These are phyloP conservation scores for Fulica atra DNA, from an alignment of 2,113 vertebrate species.

Conservation along the genomic window DNA sequence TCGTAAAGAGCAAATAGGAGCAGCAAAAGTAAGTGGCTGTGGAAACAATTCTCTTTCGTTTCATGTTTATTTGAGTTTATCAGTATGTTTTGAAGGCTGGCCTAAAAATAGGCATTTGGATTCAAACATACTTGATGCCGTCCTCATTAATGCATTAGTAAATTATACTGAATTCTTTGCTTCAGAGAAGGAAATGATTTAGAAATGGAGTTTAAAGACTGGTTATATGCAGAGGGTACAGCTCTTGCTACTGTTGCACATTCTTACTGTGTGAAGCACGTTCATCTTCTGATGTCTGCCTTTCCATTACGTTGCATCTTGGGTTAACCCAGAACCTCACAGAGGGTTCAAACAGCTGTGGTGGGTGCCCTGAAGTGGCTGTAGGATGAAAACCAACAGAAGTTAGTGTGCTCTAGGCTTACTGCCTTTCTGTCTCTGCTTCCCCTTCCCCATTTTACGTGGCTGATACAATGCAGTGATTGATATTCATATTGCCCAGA, in stretches of 20 bases:
- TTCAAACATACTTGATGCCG: background rate
- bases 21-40: conserved; percentile 91
- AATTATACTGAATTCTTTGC: background rate
- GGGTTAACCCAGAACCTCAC: background rate
- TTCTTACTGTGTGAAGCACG: background rate
- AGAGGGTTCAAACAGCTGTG: background rate
- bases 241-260: background rate
- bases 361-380: background rate
- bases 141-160: background rate
- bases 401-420: background rate
- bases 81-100: background rate
- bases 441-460: background rate
- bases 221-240: background rate
- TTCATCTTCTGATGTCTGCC: background rate
- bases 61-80: conserved; percentile 34
- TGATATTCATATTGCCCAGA: background rate
- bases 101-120: background rate
- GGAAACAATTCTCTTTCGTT: background rate
- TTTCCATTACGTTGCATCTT: background rate
- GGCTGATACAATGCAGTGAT: background rate
- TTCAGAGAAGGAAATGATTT: background rate
- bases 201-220: background rate
- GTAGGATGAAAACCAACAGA: background rate
- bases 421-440: background rate
- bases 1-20: conserved; percentile 95